Evolutionary conservation across 2,888 invertebrate species (phyloP), one percentile per base, ranked within the genome.

Genomic region (Sesamia inferens): DNA sequence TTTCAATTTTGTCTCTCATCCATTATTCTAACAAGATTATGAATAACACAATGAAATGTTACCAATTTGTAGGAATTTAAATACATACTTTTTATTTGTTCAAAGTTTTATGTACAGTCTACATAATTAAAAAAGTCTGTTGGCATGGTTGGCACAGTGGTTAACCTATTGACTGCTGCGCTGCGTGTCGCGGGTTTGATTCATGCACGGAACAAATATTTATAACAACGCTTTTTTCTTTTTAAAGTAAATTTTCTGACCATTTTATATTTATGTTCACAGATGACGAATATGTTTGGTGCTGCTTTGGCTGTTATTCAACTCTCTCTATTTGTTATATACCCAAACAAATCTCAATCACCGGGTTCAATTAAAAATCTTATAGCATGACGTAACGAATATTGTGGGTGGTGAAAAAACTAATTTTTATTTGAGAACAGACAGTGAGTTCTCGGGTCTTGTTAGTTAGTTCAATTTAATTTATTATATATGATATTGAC

Each of bases 201-300:
- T 31, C 31, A 31, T 3, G 31, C 31, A 31, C 31, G 31, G 31
- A 31, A 31, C 31, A 31, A 31, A 31, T 31, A 31, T 31, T 31
- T 31, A n/a, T n/a, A n/a, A n/a, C n/a, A n/a, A n/a, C n/a, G n/a
- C n/a, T n/a, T n/a, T n/a, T n/a, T n/a, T n/a, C n/a, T n/a, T n/a
- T n/a, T n/a, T n/a, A n/a, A n/a, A n/a, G n/a, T n/a, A n/a, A 31
- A 31, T 31, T 31, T 42, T 44, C 0, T 55, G 31, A 55, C 57
- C 6, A 68, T 48, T 66, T n/a, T 0, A 22, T 69, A 54, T 74
- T 58, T 82, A 73, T 85, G 69, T 75, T 97, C 96, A 87, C 95
- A 98, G 98, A 95, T 97, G 83, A 98, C 99, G 58, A 99, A 99
- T 93, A 96, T 98, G 67, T 94, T 98, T 85, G 98, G 98, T 51